Evolutionary conservation across 2,888 invertebrate genomes (phyloP), one percentile per base, ranked within the genome.

Genomic region (Cryptops parisi): DNA sequence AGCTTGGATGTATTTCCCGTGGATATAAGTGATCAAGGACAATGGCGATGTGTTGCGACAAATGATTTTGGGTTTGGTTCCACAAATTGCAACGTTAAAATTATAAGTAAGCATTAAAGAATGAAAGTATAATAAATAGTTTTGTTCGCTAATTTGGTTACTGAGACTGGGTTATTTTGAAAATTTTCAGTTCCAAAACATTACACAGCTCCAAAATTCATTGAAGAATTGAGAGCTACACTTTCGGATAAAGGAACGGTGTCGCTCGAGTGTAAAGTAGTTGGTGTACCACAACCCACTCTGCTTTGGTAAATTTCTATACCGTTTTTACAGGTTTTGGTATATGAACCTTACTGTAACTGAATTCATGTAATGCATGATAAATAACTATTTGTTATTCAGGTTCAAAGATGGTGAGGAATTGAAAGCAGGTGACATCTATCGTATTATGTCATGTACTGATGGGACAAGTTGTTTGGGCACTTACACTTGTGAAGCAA

Each of bases 11-110:
- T 89, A 39, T 75, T 75, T 52, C 76, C 76, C 55, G 74, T 88
- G 1, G 86, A 88, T 68, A 80, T 88, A 63, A 74, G 80, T 54
- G 89, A 90, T 66, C 87, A 88, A 68, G 87, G 87, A 0, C 88
- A 89, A 65, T 90, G 89, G 89, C 89, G 88, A 67, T 89, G 88
- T 65, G 81, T 89, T 2, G 88, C 87, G 5, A 79, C 81, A 54
- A 90, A 89, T 65, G 87, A 89, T 63, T 89, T 81, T 63, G 90
- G 90, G 1, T 86, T 88, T 63, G 87, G 86, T 60, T 79, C 86
- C 4, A 88, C 89, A 1, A 86, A 87, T 0, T 86, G 87, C 67
- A 87, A 85, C 63, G 73, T 90, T 1, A 84, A 84, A 71, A 71
- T 90, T 44, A 78, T 79, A 61, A 47, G 56, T 56, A 48, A 48